Conservation (phyloP, 2,797 vertebrate species). For the Cynodonichthys magdalenae region DNA sequence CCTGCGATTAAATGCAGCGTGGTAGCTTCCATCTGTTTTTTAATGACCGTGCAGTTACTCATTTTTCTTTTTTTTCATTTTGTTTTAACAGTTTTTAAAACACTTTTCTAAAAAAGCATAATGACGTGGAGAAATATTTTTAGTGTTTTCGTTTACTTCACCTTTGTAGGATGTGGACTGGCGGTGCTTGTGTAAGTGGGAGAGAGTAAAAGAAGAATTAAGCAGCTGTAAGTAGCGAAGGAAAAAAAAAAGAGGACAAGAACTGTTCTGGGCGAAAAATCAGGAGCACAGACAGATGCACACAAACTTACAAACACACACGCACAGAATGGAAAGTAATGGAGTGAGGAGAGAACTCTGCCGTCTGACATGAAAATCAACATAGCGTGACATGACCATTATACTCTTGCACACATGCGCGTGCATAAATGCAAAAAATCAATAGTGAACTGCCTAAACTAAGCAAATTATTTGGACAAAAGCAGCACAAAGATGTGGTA, state of each 20-base stretch:
- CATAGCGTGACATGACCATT: constrained; percentile 68
- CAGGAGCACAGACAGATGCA: constrained; percentile 29
- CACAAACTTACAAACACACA: constrained; percentile 8
- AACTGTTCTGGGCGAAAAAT: constrained; percentile 52
- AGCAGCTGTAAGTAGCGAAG: constrained; percentile 57
- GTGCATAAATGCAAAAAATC: constrained; percentile 47
- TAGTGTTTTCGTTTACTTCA: constrained; percentile 41
- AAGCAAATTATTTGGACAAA: constrained; percentile 37
- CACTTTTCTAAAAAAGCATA: constrained; percentile 40
- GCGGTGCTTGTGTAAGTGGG: constrained; percentile 14
- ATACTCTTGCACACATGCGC: constrained; percentile 40
- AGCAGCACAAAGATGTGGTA: constrained; percentile 6
- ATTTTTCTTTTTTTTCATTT: constrained; percentile 33
- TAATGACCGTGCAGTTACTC: constrained; percentile 22
- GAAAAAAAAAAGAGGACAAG: constrained; percentile 20
- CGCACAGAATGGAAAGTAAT: constrained; percentile 69
- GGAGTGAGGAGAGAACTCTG: constrained; percentile 70
- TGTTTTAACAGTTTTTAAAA: constrained; percentile 39
- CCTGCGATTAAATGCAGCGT: constrained; percentile 11
- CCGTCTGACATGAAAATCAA: constrained; percentile 76
- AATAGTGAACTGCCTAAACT: constrained; percentile 56
- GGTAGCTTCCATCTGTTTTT: constrained; percentile 28
- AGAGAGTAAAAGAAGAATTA: constrained; percentile 57
- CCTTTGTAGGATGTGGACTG: constrained; percentile 24
- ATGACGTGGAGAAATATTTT: constrained; percentile 31